These are phyloP conservation scores for Stenichneumon culpator DNA, from an alignment of 2,888 invertebrate genomes.

Conservation along the genomic window DNA sequence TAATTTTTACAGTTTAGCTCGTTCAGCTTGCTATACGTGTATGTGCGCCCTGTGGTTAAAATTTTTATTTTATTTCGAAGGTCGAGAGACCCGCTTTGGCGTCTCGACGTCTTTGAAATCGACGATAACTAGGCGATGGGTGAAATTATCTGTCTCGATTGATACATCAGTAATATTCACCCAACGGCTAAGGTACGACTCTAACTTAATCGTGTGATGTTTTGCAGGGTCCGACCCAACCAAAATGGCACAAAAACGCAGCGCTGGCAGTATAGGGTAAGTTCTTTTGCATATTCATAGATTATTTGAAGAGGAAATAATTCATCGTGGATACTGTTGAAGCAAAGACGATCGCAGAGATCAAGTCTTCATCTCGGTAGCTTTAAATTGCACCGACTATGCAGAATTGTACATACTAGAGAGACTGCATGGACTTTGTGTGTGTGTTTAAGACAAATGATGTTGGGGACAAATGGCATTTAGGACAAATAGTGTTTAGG, in stretches of 20 bases:
- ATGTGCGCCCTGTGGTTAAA: background rate
- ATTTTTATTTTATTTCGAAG: background rate
- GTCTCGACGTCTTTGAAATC: background rate
- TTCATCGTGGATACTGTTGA: background rate
- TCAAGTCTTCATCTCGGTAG: background rate
- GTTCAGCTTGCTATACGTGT: background rate
- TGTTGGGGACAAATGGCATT: too few species aligned
- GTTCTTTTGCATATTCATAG: slow-evolving; percentile 80
- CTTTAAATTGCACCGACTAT: background rate
- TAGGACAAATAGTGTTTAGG: too few species aligned
- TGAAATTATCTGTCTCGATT: background rate
- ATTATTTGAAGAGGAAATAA: background rate
- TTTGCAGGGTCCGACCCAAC: slow-evolving; percentile 92
- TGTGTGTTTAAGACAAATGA: too few species aligned
- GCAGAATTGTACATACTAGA: background rate
- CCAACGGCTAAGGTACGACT: background rate
- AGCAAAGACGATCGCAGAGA: background rate
- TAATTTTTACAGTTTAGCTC: background rate
- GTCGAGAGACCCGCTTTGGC: background rate
- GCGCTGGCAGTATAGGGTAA: slow-evolving; percentile 93
- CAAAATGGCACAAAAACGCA: slow-evolving; percentile 93
- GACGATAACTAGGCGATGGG: background rate
- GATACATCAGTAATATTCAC: slow-evolving; percentile 13
- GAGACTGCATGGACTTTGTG: too few species aligned
- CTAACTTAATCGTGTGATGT: slow-evolving; percentile 68